Evolutionary conservation across 2,888 invertebrate species (phyloP).

Genomic region (Agonopterix alstromeriana): DNA sequence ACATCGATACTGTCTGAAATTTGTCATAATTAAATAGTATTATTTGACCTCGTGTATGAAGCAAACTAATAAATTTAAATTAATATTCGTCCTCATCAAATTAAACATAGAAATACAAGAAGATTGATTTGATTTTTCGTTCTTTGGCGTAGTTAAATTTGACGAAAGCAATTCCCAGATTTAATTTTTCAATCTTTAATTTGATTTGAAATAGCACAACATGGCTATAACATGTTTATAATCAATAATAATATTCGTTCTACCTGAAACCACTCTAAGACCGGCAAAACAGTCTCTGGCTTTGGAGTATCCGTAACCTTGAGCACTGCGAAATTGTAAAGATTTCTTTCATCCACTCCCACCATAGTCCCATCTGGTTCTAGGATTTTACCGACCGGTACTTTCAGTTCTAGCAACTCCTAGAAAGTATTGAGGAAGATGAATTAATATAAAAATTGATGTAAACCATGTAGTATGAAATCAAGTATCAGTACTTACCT

Average conservation of each 20-base stretch:
- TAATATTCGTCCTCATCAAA: neutral
- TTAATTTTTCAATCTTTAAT: no score
- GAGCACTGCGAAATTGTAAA: conserved; percentile 95
- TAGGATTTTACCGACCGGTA: conserved; percentile 89
- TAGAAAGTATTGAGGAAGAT: conserved; percentile 11
- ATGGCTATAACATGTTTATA: no score
- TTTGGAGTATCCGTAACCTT: conserved; percentile 86
- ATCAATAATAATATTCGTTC: no score
- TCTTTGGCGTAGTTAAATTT: no score
- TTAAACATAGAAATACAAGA: no score
- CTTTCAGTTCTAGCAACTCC: conserved; percentile 56
- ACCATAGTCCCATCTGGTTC: conserved; percentile 97
- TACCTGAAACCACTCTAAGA: conserved; percentile 91
- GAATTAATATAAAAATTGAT: neutral
- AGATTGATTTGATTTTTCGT: no score
- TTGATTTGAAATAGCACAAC: no score
- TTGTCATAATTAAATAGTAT: neutral
- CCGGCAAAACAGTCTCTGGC: conserved; percentile 91
- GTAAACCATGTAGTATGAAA: neutral
- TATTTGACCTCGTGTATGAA: neutral
- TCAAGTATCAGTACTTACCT: conserved; percentile 58
- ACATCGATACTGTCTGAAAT: conserved; percentile 85
- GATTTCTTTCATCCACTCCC: conserved; percentile 94
- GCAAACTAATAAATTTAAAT: neutral
- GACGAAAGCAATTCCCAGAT: no score